Base-by-base conservation (phyloP, 2,888 invertebrate genomes). In the Drosophila conformis region DNA sequence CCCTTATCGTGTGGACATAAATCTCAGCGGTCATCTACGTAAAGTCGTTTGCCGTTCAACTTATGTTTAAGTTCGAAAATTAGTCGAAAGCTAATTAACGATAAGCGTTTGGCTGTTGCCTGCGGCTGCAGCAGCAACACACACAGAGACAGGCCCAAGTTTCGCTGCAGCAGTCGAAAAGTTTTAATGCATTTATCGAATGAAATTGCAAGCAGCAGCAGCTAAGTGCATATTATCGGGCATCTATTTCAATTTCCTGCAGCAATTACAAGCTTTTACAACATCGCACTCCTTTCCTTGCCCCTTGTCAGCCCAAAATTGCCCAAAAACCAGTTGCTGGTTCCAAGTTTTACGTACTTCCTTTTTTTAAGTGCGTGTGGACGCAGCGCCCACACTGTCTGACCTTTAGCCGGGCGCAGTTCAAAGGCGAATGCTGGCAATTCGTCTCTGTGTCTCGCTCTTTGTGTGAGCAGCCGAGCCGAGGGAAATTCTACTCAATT, bases 171-270 rank as follows among this genome's bases (percentile, higher is more conserved):
- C 60, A 82, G 67, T 78, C 77, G 63, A 77, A 78, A 89, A 89
- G 60, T 84, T 86, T 89, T 87, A 89, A 89, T 86, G 89, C 85
- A 80, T 89, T 85, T 86, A 86, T 89, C 85, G 84, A 89, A 82
- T 87, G 84, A 74, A 87, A 78, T 69, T 81, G 67, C 73, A 56
- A 51, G 52, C 77, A 46, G 54, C 36, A 65, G 80, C 51, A 79
- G 68, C 73, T 73, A 87, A 86, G 85, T 86, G 89, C 85, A 80
- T 86, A 89, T 89, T 86, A 89, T 86, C 89, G 85, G 85, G 87
- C 87, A 89, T 86, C 89, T 86, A 86, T 89, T 89, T 89, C 89
- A 89, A 87, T 86, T 86, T 89, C 87, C 87, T 78, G 71, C 73
- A 76, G 85, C 82, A 86, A 89, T 89, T 86, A 84, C 83, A 80